These are phyloP conservation scores for Stenotaenia linearis DNA, from an alignment of 2,888 invertebrate genomes.

Conservation along the genomic window DNA sequence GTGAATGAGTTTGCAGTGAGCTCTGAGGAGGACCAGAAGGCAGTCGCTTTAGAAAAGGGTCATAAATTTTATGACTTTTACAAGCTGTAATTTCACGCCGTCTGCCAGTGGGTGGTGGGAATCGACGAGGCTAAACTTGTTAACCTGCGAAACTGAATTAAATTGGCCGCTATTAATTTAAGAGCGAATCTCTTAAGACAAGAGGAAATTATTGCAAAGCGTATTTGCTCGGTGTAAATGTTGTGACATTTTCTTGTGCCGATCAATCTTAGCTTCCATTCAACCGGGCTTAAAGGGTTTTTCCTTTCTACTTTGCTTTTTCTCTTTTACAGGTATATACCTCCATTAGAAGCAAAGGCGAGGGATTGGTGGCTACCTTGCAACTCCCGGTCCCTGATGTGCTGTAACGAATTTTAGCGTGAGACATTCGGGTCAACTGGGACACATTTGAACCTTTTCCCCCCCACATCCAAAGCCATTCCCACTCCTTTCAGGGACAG, in stretches of 20 bases:
- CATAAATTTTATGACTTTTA: conserved; percentile 33
- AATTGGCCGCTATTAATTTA: not conserved
- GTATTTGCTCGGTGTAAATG: not conserved
- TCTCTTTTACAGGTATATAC: not conserved
- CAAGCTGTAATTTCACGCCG: conserved; percentile 31
- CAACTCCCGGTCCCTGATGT: not conserved
- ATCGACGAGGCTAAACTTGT: conserved; percentile 16
- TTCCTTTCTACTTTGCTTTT: not conserved
- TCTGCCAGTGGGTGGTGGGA: not conserved
- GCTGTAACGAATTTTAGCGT: not conserved
- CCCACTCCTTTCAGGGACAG: not conserved
- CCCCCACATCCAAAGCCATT: not conserved
- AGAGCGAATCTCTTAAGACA: not conserved
- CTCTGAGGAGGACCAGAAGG: conserved; percentile 9
- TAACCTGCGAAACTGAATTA: conserved; percentile 24
- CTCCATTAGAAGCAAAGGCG: not conserved
- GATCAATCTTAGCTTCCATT: not conserved
- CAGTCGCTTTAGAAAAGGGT: conserved; percentile 23
- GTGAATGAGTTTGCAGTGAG: conserved; percentile 14
- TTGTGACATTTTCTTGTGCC: not conserved
- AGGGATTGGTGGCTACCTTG: not conserved
- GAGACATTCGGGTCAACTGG: not conserved
- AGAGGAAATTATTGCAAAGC: not conserved
- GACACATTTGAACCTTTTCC: not conserved
- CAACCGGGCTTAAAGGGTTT: not conserved